phyloP scores from a whole-genome alignment of 2,113 vertebrate genomes.

The Taxidea taxus region DNA sequence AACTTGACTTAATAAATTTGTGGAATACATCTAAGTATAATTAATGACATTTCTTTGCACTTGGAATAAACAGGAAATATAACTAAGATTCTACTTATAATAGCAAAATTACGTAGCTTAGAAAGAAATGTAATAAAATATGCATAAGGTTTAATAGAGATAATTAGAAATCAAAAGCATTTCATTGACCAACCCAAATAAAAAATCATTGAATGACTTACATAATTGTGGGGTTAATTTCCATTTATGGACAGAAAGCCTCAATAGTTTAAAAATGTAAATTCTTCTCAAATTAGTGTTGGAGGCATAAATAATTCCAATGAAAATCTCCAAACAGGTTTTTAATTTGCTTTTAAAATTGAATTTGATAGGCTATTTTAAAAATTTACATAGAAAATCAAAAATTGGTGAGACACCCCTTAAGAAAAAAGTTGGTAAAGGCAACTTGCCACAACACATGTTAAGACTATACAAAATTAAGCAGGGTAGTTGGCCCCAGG shows the following conservation, averaged over 20 bases:
- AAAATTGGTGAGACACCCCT: background rate
- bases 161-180: background rate
- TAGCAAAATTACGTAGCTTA: background rate
- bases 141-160: background rate
- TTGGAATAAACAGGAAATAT: background rate
- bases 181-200: background rate
- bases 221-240: background rate
- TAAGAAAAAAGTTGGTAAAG: slow-evolving; percentile 17
- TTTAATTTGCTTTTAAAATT: background rate
- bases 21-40: background rate
- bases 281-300: background rate
- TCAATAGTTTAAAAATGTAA: background rate
- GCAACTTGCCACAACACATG: background rate
- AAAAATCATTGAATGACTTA: background rate
- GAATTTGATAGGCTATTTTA: background rate
- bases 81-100: background rate
- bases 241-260: background rate
- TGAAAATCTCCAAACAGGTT: background rate
- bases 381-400: slow-evolving; percentile 32
- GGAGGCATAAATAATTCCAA: background rate
- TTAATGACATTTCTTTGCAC: background rate
- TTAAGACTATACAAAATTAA: background rate
- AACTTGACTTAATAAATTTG: background rate
- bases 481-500: background rate
- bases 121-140: background rate